phyloP scores from a whole-genome alignment of 2,113 vertebrate species.

The Plecotus auritus region DNA sequence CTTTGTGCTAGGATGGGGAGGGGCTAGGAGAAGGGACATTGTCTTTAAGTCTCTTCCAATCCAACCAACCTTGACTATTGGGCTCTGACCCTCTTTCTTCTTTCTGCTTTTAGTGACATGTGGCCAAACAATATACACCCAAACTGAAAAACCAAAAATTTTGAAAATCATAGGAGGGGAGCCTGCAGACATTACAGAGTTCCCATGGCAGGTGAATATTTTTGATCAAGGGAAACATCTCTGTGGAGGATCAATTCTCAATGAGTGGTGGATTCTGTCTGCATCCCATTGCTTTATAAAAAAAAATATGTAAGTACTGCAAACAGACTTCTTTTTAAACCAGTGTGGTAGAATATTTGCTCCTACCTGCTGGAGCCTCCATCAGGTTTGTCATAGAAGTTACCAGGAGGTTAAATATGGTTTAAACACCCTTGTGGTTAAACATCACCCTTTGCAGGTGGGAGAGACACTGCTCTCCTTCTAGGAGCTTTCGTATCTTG shows the following conservation, averaged over 20 bases:
- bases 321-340: background rate
- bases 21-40: background rate
- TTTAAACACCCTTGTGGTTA: background rate
- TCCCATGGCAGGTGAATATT: slow-evolving; percentile 88
- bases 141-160: rapidly evolving
- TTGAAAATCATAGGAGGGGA: background rate
- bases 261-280: slow-evolving; percentile 83
- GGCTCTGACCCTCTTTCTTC: background rate
- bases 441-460: too few relatives aligned
- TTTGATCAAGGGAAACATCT: slow-evolving; percentile 65
- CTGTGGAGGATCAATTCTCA: slow-evolving; percentile 88
- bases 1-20: background rate
- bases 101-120: slow-evolving; percentile 31
- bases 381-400: background rate
- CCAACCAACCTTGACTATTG: background rate
- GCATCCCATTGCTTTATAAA: slow-evolving; percentile 85
- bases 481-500: background rate
- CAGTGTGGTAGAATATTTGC: background rate
- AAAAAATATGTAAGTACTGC: slow-evolving; percentile 55
- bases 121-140: background rate
- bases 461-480: background rate
- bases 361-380: background rate
- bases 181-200: background rate
- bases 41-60: background rate
- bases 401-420: background rate